phyloP scores from a whole-genome alignment of 2,888 invertebrate species.

The Tipula lateralis region DNA sequence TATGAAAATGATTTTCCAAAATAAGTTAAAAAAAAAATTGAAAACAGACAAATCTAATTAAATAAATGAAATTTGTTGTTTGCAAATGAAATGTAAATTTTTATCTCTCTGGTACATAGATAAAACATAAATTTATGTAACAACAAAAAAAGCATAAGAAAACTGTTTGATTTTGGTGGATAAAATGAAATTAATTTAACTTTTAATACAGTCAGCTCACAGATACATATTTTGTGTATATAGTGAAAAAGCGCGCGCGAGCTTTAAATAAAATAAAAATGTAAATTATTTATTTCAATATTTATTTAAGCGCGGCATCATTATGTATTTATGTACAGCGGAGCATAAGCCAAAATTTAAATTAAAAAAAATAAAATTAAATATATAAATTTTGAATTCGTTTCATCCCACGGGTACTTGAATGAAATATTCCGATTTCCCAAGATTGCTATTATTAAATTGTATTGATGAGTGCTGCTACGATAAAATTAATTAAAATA shows the following conservation, averaged over 20 bases:
- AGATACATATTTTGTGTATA: neutral
- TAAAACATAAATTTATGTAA: neutral
- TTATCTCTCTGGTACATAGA: neutral
- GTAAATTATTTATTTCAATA: conserved; percentile 24
- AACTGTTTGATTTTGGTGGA: neutral
- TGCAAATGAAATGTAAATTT: conserved; percentile 19
- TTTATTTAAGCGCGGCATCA: neutral
- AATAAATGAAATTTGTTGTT: neutral
- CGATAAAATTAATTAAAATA: neutral
- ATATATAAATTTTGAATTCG: neutral
- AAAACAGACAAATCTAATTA: neutral
- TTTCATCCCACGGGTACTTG: neutral
- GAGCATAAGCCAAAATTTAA: neutral
- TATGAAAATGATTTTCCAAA: neutral
- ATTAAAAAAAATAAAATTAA: neutral
- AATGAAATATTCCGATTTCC: conserved; percentile 4
- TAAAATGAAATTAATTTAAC: neutral
- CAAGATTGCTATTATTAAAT: neutral
- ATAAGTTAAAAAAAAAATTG: neutral
- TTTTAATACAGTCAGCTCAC: neutral
- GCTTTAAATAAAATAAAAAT: neutral
- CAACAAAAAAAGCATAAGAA: neutral
- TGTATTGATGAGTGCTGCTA: neutral
- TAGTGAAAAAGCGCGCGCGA: neutral
- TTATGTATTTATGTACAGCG: no score